Conservation (phyloP, 2,888 invertebrate species). For the Steromphala cineraria region DNA sequence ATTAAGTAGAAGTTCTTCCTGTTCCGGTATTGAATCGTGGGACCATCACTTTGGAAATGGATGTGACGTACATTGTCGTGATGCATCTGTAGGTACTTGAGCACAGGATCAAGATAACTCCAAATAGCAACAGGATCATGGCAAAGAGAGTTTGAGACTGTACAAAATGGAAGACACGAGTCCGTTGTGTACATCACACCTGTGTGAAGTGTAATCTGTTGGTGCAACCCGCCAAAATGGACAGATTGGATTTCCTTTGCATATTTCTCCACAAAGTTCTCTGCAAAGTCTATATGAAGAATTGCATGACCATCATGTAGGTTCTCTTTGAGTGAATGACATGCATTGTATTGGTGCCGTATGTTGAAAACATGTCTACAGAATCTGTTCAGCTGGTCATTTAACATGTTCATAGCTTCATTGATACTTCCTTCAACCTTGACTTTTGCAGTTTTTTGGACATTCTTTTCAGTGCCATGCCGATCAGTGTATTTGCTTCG, state of each 20-base stretch:
- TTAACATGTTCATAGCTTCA: neutral
- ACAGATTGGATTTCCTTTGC: conserved; percentile 69
- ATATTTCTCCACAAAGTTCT: conserved; percentile 71
- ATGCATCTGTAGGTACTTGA: conserved; percentile 17
- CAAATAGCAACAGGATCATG: conserved; percentile 72
- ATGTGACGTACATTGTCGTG: conserved; percentile 18
- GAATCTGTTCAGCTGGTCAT: conserved; percentile 18
- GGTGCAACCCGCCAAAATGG: conserved; percentile 42
- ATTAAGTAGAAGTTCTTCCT: conserved; percentile 69
- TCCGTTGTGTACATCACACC: conserved; percentile 63
- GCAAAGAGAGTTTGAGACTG: conserved; percentile 60
- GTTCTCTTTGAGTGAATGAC: conserved; percentile 39
- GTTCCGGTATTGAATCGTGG: conserved; percentile 71
- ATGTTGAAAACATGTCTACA: conserved; percentile 40
- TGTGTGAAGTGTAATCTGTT: conserved; percentile 68
- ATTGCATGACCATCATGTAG: conserved; percentile 44
- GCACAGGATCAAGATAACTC: conserved; percentile 70
- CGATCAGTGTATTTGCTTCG: neutral
- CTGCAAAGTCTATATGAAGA: conserved; percentile 70
- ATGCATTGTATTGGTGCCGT: conserved; percentile 32
- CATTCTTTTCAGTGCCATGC: conserved; percentile 4
- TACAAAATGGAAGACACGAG: conserved; percentile 45
- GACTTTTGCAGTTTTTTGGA: conserved; percentile 25
- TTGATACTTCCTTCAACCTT: conserved; percentile 18
- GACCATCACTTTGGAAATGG: conserved; percentile 69